Evolutionary conservation across 2,113 vertebrate genomes (phyloP).

Genomic region (Elachura formosa): DNA sequence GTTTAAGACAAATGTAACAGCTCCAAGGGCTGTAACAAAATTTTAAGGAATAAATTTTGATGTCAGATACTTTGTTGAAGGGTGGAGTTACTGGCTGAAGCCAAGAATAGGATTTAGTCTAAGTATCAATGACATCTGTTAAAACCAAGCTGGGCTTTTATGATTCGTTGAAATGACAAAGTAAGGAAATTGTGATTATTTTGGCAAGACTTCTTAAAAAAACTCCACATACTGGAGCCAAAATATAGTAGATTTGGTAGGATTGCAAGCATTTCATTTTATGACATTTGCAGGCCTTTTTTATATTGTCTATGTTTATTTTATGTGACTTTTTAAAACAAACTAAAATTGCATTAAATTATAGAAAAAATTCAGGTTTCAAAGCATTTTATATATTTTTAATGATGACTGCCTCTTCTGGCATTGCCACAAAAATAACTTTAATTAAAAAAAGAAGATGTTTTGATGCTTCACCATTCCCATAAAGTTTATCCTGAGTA

Average conservation of each 20-base stretch:
- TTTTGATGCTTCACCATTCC: background rate
- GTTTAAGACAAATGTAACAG: background rate
- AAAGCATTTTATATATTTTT: background rate
- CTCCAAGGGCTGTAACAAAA: background rate
- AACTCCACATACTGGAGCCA: background rate
- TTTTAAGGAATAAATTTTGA: background rate
- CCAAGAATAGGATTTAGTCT: background rate
- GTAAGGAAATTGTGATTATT: conserved; percentile 34
- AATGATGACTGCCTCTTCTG: background rate
- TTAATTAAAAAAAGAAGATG: background rate
- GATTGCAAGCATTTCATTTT: background rate
- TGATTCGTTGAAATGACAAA: background rate
- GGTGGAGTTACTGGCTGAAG: background rate
- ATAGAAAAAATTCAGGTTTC: background rate
- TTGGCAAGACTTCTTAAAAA: conserved; percentile 36
- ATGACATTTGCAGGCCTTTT: conserved; percentile 7
- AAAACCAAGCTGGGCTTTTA: conserved; percentile 24
- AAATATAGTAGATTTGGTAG: background rate
- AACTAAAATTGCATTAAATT: background rate
- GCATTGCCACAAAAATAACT: background rate
- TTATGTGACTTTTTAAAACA: background rate
- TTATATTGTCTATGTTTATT: background rate
- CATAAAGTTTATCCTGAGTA: background rate
- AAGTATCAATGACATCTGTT: background rate
- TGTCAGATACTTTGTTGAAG: background rate